phyloP scores from a whole-genome alignment of 2,888 invertebrate species.

The Tipula vernalis region DNA sequence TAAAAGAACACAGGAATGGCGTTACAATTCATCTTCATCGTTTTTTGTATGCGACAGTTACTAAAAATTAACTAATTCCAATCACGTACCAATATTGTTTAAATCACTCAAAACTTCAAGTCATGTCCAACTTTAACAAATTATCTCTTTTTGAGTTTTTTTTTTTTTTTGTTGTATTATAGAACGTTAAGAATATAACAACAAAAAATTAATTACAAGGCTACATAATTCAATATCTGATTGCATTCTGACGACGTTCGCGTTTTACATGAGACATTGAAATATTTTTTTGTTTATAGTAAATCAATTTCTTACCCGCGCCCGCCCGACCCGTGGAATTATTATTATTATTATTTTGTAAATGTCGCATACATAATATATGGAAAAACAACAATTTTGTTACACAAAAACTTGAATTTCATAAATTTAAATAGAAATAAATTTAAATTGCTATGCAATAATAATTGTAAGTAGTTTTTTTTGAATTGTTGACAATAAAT shows the following conservation, averaged over 20 bases:
- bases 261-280: not conserved
- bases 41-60: not conserved
- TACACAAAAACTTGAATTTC: not conserved
- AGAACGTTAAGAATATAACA: not conserved
- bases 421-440: not conserved
- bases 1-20: not conserved
- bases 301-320: not conserved
- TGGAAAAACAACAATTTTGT: not conserved
- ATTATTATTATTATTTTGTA: not conserved
- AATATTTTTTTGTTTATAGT: not conserved
- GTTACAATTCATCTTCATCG: not conserved
- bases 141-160: not conserved
- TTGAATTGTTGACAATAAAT: not conserved
- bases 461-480: not conserved
- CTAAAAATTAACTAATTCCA: not conserved
- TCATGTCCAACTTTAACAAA: not conserved
- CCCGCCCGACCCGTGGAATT: not conserved
- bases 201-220: not conserved
- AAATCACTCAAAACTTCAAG: not conserved
- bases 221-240: not conserved
- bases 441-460: not conserved
- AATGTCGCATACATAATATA: not conserved
- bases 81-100: not conserved
- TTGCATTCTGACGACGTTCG: not conserved
- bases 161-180: not conserved